Conservation (phyloP, 2,888 invertebrate genomes). For the Anoplius nigerrimus region DNA sequence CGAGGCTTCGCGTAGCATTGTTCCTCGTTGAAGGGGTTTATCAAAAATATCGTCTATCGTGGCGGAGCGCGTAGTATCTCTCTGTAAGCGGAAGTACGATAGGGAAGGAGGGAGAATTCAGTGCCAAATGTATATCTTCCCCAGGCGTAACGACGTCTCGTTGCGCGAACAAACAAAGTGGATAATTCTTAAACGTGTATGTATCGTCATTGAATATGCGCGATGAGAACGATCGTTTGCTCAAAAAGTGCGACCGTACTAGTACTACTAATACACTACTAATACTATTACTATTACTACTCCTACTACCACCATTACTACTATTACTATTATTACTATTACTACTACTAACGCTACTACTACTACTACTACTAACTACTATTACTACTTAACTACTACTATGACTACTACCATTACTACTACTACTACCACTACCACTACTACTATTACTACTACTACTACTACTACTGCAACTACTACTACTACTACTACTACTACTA, state of each 20-base stretch:
- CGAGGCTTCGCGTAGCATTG: too few relatives aligned
- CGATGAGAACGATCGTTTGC: constrained; percentile 54
- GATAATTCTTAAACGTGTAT: neutral
- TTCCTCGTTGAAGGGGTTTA: too few relatives aligned
- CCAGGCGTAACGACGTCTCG: constrained; percentile 43
- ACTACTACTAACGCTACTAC: constrained; percentile 33
- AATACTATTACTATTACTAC: constrained; percentile 4
- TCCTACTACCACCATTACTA: constrained; percentile 37
- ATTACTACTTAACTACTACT: constrained; percentile 11
- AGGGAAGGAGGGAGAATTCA: constrained; percentile 41
- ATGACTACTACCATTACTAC: constrained; percentile 17
- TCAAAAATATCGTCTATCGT: too few relatives aligned
- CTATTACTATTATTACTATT: constrained; percentile 41
- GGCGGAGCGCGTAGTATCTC: too few relatives aligned
- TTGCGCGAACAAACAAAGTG: constrained; percentile 24
- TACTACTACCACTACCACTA: constrained; percentile 38
- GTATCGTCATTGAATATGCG: constrained; percentile 32
- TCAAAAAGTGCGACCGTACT: constrained; percentile 55
- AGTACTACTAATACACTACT: constrained; percentile 3
- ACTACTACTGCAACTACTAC: constrained; percentile 6
- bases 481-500: constrained; percentile 4
- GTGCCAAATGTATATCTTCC: constrained; percentile 65
- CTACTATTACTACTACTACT: constrained; percentile 29
- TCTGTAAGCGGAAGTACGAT: neutral
- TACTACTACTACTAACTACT: constrained; percentile 51